Evolutionary conservation across 2,888 invertebrate species (phyloP), one percentile per base, ranked within the genome.

Genomic region (Drosophila mettleri): DNA sequence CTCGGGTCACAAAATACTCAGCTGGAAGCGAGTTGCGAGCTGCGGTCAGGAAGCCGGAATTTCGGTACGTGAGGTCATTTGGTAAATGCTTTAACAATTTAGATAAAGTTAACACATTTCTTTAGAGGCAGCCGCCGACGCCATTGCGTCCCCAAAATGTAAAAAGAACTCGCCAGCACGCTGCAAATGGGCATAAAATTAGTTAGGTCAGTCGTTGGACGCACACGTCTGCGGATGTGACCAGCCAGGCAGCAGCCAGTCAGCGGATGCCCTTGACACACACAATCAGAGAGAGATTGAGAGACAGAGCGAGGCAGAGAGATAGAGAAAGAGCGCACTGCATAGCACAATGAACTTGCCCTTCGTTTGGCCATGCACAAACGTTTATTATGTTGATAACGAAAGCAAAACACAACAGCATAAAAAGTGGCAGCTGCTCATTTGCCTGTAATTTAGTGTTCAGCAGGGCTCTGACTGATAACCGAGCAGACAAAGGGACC

Each of bases 31-130:
- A 24, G 9, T 43, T 39, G 39, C 45, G 57, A 24, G 9, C 48
- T 39, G 39, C 45, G 57, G 38, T 24, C 66, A 67, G 78, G 52
- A 68, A 61, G 57, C 45, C 54, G 59, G 46, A 69, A 73, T 71
- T 75, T 67, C 43, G 72, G 72, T 80, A 90, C 90, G 90, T 90
- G 90, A 90, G 89, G 90, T 89, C 88, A 89, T 90, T 90, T 81
- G 79, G 78, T 79, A 87, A 90, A 90, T 90, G 88, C 79, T 89
- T 81, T 89, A 88, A 80, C 90, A 90, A 90, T 90, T 90, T 90
- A 90, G 89, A 89, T 90, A 89, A 89, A 89, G 82, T 90, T 90
- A 89, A 89, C 90, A 90, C 90, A 90, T 88, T 88, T 84, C 80
- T 70, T 71, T 77, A 45, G 61, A 52, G 59, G 55, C 43, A 18